These are phyloP conservation scores for Troides helena DNA, from an alignment of 2,888 invertebrate species.

Conservation along the genomic window DNA sequence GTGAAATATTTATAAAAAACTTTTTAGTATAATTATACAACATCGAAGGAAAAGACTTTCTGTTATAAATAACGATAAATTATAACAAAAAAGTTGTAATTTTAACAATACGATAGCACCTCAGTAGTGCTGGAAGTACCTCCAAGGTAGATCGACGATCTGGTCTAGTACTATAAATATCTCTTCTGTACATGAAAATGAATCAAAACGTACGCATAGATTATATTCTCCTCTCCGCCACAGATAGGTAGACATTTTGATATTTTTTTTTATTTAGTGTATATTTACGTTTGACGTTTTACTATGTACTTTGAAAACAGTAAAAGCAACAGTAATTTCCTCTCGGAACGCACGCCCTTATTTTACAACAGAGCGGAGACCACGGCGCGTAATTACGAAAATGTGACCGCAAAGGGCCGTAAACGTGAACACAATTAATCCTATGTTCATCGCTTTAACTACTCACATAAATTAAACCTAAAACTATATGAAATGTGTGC, in stretches of 20 bases:
- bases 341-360: slow-evolving; percentile 26
- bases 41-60: too few species aligned
- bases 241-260: neutral
- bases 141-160: too few species aligned
- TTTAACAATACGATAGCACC: too few species aligned
- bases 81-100: neutral
- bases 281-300: neutral
- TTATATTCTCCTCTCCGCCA: neutral
- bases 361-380: slow-evolving; percentile 31
- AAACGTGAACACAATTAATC: slow-evolving; percentile 40
- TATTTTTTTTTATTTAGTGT: neutral
- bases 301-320: slow-evolving; percentile 15
- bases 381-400: slow-evolving; percentile 38
- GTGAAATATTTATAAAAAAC: too few species aligned
- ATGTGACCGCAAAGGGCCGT: slow-evolving; percentile 39
- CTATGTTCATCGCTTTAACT: slow-evolving; percentile 33
- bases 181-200: too few species aligned
- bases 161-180: too few species aligned
- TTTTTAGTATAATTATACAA: too few species aligned
- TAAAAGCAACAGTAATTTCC: slow-evolving; percentile 25
- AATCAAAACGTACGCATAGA: neutral
- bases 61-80: too few species aligned
- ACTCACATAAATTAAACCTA: slow-evolving; percentile 29
- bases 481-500: slow-evolving; percentile 17
- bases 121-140: too few species aligned